A percentile compares a stretch with the other conserved stretches of the same genome.
phyloP scores from a whole-genome alignment of 2,888 invertebrate species.

The Bursaphelenchus okinawaensis region DNA sequence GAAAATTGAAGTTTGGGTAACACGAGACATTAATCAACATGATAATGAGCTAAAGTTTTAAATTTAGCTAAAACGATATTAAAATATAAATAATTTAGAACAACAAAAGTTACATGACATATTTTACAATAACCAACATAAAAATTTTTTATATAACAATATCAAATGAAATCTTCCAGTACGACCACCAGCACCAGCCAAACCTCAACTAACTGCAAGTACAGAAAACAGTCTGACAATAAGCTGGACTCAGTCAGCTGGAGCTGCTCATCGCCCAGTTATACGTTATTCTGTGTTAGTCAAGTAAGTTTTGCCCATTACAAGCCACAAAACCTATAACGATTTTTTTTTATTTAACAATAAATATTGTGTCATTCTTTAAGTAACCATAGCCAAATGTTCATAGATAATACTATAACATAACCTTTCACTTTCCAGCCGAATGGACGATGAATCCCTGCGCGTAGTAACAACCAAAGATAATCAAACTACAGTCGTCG shows the following conservation, averaged over 20 bases:
- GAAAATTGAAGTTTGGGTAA: too few species aligned
- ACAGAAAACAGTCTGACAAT: constrained; percentile 48
- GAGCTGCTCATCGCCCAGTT: constrained; percentile 38
- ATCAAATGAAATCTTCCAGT: constrained; percentile 34
- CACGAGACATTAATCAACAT: too few species aligned
- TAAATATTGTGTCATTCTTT: too few species aligned
- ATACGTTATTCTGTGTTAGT: constrained; percentile 36
- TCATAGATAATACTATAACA: too few species aligned
- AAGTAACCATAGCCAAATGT: too few species aligned
- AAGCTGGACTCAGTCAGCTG: constrained; percentile 46
- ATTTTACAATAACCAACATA: too few species aligned
- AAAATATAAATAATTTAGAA: too few species aligned
- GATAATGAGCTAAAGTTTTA: too few species aligned
- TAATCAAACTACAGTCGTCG: constrained; percentile 25
- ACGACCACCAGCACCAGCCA: constrained; percentile 48
- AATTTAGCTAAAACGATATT: too few species aligned
- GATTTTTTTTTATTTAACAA: not conserved
- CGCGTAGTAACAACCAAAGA: constrained; percentile 33
- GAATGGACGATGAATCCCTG: constrained; percentile 31
- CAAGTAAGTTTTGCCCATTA: constrained; percentile 19
- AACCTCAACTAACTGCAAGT: constrained; percentile 40
- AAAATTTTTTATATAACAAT: too few species aligned
- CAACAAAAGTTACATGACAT: too few species aligned
- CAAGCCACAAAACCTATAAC: not conserved
- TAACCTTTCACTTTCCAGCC: constrained; percentile 13